Base-by-base conservation (phyloP, 1,140 invertebrate species). In the Monochamus saltuarius region DNA sequence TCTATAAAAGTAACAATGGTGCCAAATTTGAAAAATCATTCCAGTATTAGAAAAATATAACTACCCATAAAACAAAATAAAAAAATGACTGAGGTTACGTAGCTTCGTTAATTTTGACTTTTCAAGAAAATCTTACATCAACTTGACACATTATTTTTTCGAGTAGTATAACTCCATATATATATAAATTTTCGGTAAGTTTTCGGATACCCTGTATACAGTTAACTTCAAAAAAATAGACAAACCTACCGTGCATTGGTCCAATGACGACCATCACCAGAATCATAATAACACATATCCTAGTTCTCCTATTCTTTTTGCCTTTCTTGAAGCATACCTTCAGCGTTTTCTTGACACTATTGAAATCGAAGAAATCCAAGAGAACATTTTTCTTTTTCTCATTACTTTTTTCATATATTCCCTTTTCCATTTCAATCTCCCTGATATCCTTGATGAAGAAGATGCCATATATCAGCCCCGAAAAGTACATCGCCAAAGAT, bases 201-300 rank as follows among this genome's bases (percentile, higher is more conserved):
- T n/a, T n/a, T n/a, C n/a, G n/a, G n/a, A n/a, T n/a, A n/a, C n/a
- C n/a, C n/a, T n/a, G n/a, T n/a, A n/a, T n/a, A n/a, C n/a, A n/a
- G 22, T 29, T 29, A 3, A 29, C 6, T 2, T 29, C 2, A 2
- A 29, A 6, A 29, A 29, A 3, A 3, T 29, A 29, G 22, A 29
- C 6, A 29, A 29, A 64, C 65, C 64, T 67, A 68, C 74, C 74
- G 65, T 71, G 65, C 52, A 74, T 36, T 7, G 74, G 74, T 14
- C 74, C 74, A 34, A 74, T 62, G 40, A 75, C 65, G 1, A 76
- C 56, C 61, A 73, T 67, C 29, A 69, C 66, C 38, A 76, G 46
- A 14, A 76, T 8, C 69, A 76, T 70, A 38, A 73, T 69, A 7
- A 55, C 43, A n/a, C 59, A 65, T 47, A 76, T 67, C 37, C 68